Evolutionary conservation across 2,797 vertebrate genomes (phyloP).

Genomic region (Trichosurus vulpecula): DNA sequence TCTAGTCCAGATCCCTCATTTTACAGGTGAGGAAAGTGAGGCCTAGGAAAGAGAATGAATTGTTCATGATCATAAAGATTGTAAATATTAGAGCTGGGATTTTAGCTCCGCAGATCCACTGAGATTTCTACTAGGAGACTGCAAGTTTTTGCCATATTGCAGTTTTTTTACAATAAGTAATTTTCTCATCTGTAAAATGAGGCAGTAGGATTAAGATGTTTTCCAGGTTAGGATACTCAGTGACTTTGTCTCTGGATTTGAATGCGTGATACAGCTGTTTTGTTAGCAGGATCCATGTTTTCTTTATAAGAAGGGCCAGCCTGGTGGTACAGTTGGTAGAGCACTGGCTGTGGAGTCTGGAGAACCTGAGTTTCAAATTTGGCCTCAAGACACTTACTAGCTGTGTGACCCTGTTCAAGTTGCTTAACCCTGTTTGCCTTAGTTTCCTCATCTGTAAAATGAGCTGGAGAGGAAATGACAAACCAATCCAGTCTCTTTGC

Average conservation of each 20-base stretch:
- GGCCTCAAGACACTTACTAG: neutral
- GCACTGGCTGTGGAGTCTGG: too few species aligned
- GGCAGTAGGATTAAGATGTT: neutral
- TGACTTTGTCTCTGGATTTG: neutral
- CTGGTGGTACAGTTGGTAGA: neutral
- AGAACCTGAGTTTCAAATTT: neutral
- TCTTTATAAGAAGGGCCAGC: neutral
- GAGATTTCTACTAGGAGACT: neutral
- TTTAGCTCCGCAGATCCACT: neutral
- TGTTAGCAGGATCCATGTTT: neutral
- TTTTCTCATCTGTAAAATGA: neutral
- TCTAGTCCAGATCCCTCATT: neutral
- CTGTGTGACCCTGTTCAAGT: neutral
- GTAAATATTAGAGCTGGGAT: neutral
- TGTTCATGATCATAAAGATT: neutral
- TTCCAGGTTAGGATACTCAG: neutral
- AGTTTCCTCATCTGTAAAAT: neutral
- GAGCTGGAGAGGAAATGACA: neutral
- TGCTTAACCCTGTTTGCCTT: neutral
- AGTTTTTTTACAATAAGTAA: neutral
- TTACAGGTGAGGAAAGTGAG: neutral
- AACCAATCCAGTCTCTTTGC: neutral
- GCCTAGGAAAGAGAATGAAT: neutral
- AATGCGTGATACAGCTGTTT: neutral
- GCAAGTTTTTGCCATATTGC: neutral